These are phyloP conservation scores for Sus cebifrons DNA, from an alignment of 2,797 vertebrate species.

Conservation along the genomic window DNA sequence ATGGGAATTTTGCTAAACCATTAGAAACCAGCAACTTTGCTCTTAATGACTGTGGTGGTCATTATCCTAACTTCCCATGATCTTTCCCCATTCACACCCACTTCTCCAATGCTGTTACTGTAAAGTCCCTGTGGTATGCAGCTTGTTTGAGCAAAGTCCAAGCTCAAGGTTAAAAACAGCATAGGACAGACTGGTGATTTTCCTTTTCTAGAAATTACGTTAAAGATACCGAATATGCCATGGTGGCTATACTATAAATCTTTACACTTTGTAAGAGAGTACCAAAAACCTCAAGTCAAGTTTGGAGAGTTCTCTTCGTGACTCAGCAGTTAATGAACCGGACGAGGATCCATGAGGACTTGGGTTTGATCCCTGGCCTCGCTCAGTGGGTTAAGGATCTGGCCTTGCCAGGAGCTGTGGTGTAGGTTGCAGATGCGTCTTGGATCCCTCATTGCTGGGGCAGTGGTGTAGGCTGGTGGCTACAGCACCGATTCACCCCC, in stretches of 20 bases:
- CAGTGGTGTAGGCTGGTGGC: too few species aligned
- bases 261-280: background rate
- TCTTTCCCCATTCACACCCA: background rate
- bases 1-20: background rate
- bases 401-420: too few species aligned
- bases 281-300: constrained; percentile 18
- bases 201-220: background rate
- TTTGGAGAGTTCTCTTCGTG: background rate
- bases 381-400: too few species aligned
- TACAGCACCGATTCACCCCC: too few species aligned
- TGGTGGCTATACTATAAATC: background rate
- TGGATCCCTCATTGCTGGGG: too few species aligned
- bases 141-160: background rate
- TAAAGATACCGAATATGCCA: background rate
- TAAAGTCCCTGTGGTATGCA: background rate
- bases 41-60: background rate
- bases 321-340: too few species aligned
- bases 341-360: too few species aligned
- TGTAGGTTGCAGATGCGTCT: too few species aligned
- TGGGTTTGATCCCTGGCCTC: too few species aligned
- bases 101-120: background rate
- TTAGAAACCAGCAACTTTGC: background rate
- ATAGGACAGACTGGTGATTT: background rate
- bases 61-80: background rate
- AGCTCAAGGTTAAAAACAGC: background rate